phyloP scores from a whole-genome alignment of 2,113 vertebrate genomes.

The Crypturellus undulatus region DNA sequence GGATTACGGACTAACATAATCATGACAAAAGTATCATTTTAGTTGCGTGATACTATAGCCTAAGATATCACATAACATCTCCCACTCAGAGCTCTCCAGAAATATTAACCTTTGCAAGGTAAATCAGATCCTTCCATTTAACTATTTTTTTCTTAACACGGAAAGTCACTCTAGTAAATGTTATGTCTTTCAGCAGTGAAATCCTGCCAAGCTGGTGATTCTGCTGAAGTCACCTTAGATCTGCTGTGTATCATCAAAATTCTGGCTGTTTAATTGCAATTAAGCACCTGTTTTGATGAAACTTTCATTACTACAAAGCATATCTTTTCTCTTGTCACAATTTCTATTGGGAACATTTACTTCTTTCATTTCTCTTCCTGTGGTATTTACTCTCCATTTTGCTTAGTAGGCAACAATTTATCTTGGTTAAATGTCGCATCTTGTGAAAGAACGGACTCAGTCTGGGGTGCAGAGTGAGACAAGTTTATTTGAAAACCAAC shows the following conservation, averaged over 20 bases:
- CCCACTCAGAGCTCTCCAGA: background rate
- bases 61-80: background rate
- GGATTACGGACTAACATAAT: no score
- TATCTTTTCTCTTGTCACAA: background rate
- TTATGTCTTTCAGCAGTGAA: background rate
- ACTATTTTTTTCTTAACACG: background rate
- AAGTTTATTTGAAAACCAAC: no score
- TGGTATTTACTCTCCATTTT: background rate
- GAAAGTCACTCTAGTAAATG: background rate
- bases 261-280: background rate
- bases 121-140: conserved; percentile 4
- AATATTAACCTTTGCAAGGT: conserved; percentile 14
- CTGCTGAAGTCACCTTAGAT: background rate
- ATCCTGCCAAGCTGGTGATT: background rate
- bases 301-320: background rate
- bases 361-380: background rate
- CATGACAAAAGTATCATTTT: background rate
- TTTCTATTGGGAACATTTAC: background rate
- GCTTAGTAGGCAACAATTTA: background rate
- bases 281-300: background rate
- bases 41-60: background rate
- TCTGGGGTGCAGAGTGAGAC: no score
- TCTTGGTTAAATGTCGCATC: background rate
- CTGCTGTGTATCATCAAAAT: background rate
- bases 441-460: no score